Base-by-base conservation (phyloP, 2,888 invertebrate species). In the Elegia similella region DNA sequence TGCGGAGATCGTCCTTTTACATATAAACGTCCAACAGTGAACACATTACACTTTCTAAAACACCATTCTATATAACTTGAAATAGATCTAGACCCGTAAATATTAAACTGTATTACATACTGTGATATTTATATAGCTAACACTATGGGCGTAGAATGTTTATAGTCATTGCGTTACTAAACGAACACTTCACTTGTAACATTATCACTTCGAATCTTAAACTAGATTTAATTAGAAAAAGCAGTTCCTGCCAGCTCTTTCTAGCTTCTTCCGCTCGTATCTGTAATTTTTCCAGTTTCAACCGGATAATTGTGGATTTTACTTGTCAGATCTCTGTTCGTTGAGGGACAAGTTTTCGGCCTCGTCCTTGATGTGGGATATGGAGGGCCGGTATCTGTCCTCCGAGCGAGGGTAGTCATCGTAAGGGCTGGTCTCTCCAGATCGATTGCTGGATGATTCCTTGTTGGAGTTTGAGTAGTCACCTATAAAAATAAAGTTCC, bases 81-180 rank as follows among this genome's bases (percentile, higher is more conserved):
- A 86, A 80, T 84, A 88, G 77, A 84, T 78, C 87, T 90, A 91
- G 82, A 90, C 90, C 90, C 90, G 90, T 90, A 89, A 80, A 76
- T 82, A 82, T 80, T 73, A 75, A 75, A 50, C 50, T 50, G 80
- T 83, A 82, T 82, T 75, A 80, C 74, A 82, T 84, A 82, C 80
- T 80, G 80, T 78, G 79, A 75, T 71, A 76, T 67, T 63, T 59
- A 58, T 57, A 63, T 66, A 34, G 50, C 50, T 50, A 65, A 68
- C 63, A 61, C 74, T 73, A 73, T 66, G 67, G 65, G 67, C 65
- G 10, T 17, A 50, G 48, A 50, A 34, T 34, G 34, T 50, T 32
- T 34, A 17, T 34, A 34, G 34, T 50, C 34, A 23, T 34, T 10
- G 30, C 32, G n/a, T 50, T 34, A 12, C 34, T 48, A 46, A 23